Base-by-base conservation (phyloP, 2,797 vertebrate species). In the Danionella dracula region DNA sequence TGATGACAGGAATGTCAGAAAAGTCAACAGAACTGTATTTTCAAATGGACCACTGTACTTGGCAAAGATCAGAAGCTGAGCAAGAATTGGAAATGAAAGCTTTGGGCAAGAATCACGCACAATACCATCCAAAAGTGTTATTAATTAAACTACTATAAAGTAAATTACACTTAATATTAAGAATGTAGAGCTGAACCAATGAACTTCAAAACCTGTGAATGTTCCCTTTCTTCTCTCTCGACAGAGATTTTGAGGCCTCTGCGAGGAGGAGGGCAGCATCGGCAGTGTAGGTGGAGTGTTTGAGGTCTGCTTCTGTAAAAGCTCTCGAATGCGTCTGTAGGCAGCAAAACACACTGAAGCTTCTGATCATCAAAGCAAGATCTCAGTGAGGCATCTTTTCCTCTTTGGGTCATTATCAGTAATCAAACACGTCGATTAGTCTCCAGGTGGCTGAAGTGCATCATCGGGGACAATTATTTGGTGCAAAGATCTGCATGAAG, bases 311-410 rank as follows among this genome's bases (percentile, higher is more conserved):
- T n/a, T n/a, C n/a, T n/a, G n/a, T n/a, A 11, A 29, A 40, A 60
- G 73, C 59, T 78, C 66, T 78, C 61, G 63, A 75, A 49, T 76
- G 74, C 35, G 58, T 64, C 58, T 72, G 81, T 82, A 82, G 80
- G 79, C 37, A 80, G 76, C 67, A 20, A 65, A 35, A 45, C 51
- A 19, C 3, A 13, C 50, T 32, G 34, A 57, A 45, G 71, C 68
- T 61, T 71, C 71, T 17, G 70, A 58, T 46, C 55, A 40, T 12
- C 32, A 48, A 37, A 61, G 23, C n/a, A n/a, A n/a, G n/a, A n/a
- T n/a, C n/a, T 13, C 58, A 50, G 41, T 70, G 71, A 59, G 40
- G 32, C 64, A 64, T 60, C 60, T 70, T 69, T 60, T 46, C 41
- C 71, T n/a, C n/a, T 27, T 61, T 7, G 8, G 8, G 34, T 51